A percentile compares a stretch with the other conserved stretches of the same genome.
These are phyloP conservation scores for Epinephelus fuscoguttatus DNA, from an alignment of 2,113 vertebrate species.

Conservation along the genomic window DNA sequence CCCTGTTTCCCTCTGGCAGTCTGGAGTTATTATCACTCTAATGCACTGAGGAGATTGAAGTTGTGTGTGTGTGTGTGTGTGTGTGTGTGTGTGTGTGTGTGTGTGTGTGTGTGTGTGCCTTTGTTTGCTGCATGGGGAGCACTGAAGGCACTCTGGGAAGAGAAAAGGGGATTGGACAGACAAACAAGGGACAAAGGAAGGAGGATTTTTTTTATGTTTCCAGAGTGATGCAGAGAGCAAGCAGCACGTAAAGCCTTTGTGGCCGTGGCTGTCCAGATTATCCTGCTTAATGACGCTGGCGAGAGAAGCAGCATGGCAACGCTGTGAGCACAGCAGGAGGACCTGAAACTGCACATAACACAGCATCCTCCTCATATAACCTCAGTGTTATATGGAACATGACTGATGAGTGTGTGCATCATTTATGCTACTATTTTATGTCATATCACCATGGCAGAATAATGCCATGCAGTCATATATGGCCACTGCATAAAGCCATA, in stretches of 20 bases:
- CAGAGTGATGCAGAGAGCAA: slow-evolving; percentile 40
- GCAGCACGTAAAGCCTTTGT: slow-evolving; percentile 49
- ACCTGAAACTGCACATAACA: slow-evolving; percentile 46
- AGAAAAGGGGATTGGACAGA: slow-evolving; percentile 13
- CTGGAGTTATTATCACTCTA: slow-evolving; percentile 52
- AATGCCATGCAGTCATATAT: slow-evolving; percentile 56
- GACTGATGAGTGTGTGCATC: slow-evolving; percentile 34
- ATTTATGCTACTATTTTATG: slow-evolving; percentile 2
- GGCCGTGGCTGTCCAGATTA: slow-evolving; percentile 28
- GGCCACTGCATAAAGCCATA: slow-evolving; percentile 49
- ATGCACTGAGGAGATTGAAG: slow-evolving; percentile 52
- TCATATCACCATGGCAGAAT: slow-evolving; percentile 26
- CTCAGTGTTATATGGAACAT: slow-evolving; percentile 60
- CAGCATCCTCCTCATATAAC: slow-evolving; percentile 70
- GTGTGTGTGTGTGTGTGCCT: slow-evolving; percentile 11
- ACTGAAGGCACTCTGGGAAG: slow-evolving; percentile 44
- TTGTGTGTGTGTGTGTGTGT: slow-evolving; percentile 10
- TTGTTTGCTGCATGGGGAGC: slow-evolving; percentile 68
- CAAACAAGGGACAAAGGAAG: slow-evolving; percentile 39
- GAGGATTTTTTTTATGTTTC: slow-evolving; percentile 34
- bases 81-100: slow-evolving; percentile 16
- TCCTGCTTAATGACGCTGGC: slow-evolving; percentile 51
- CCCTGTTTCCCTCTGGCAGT: slow-evolving; percentile 7
- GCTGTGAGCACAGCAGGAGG: slow-evolving; percentile 57
- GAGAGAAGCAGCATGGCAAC: slow-evolving; percentile 61